phyloP scores from a whole-genome alignment of 1,140 invertebrate genomes.

The Elysia chlorotica region DNA sequence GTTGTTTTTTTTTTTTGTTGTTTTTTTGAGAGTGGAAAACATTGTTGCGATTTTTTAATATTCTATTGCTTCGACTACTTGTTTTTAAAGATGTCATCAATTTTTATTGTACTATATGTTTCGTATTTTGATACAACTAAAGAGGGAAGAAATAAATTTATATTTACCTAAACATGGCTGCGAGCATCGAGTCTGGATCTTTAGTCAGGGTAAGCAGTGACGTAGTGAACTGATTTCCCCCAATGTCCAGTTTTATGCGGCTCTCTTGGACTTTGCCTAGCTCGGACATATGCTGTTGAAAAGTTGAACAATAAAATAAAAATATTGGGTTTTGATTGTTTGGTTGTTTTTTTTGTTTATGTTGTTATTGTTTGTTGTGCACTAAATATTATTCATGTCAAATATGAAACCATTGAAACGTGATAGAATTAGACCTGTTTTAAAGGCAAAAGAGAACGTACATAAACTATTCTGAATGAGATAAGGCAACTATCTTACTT shows the following conservation, averaged over 20 bases:
- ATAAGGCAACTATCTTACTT: too few species aligned
- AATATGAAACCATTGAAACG: not conserved
- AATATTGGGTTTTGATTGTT: too few species aligned
- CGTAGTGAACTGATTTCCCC: constrained; percentile 57
- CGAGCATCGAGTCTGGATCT: constrained; percentile 57
- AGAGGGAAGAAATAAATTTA: not conserved
- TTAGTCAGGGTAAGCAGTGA: constrained; percentile 52
- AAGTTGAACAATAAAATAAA: too few species aligned
- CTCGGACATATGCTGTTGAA: constrained; percentile 48
- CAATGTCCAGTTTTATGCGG: constrained; percentile 59
- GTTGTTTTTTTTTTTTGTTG: too few species aligned
- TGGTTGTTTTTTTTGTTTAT: not conserved
- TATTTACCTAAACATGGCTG: constrained; percentile 58
- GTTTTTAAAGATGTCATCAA: too few species aligned
- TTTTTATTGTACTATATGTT: too few species aligned
- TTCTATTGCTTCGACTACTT: too few species aligned
- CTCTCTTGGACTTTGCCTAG: constrained; percentile 50
- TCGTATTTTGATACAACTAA: not conserved
- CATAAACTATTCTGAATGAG: not conserved
- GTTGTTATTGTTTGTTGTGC: too few species aligned
- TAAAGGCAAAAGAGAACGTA: not conserved
- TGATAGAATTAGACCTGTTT: not conserved
- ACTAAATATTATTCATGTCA: not conserved
- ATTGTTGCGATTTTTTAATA: too few species aligned
- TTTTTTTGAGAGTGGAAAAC: too few species aligned